A percentile compares a stretch with the other conserved stretches of the same genome.
Conservation (phyloP, 2,113 vertebrate species). For the Oostethus manadensis region DNA sequence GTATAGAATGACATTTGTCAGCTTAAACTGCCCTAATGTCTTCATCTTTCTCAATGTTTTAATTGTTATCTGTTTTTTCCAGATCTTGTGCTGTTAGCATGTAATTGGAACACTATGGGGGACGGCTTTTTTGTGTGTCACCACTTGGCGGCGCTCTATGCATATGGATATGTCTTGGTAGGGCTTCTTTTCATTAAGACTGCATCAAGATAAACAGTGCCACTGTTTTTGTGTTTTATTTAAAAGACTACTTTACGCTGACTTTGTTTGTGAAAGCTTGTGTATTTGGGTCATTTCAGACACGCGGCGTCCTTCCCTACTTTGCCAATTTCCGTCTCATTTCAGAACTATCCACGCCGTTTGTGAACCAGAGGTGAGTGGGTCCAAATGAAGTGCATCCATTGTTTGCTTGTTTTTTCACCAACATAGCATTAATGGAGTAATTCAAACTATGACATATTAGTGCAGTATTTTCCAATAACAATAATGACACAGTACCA, state of each 20-base stretch:
- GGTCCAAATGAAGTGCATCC: not conserved
- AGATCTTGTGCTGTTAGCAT: slow-evolving; percentile 76
- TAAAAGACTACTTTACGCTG: not conserved
- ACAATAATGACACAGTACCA: too few relatives aligned
- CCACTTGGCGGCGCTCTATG: slow-evolving; percentile 80
- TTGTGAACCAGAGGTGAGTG: slow-evolving; percentile 77
- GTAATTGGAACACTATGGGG: slow-evolving; percentile 78
- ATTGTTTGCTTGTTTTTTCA: not conserved
- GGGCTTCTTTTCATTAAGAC: slow-evolving; percentile 18
- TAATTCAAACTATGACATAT: too few relatives aligned
- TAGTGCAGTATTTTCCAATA: too few relatives aligned
- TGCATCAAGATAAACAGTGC: not conserved
- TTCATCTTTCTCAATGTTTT: not conserved
- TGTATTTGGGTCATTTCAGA: slow-evolving; percentile 49
- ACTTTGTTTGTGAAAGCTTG: not conserved
- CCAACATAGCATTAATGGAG: too few relatives aligned
- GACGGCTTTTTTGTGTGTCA: slow-evolving; percentile 78
- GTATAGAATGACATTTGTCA: not conserved
- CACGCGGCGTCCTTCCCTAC: slow-evolving; percentile 72
- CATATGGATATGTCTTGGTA: slow-evolving; percentile 81
- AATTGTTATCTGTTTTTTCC: not conserved
- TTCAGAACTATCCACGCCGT: slow-evolving; percentile 78
- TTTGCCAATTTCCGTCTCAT: slow-evolving; percentile 79
- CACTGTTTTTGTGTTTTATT: not conserved
- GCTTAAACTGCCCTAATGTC: too few relatives aligned